Evolutionary conservation across 2,797 vertebrate genomes (phyloP).

Genomic region (Poecilia wingei): DNA sequence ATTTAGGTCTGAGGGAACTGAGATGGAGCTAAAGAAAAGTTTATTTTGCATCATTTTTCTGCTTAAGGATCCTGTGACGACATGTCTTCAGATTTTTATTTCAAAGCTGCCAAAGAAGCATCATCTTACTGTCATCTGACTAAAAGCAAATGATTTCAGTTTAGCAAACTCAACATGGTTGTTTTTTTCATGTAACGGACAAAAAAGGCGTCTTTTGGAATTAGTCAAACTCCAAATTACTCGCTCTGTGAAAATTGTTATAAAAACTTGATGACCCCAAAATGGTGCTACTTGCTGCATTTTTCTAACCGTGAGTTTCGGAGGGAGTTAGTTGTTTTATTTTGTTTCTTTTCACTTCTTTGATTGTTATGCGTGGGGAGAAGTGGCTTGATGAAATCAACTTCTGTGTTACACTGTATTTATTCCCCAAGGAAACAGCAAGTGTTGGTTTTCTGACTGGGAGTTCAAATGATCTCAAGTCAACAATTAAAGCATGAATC

Average conservation of each 20-base stretch:
- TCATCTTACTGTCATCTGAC: neutral
- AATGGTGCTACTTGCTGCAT: neutral
- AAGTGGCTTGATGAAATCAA: neutral
- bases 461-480: neutral
- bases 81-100: neutral
- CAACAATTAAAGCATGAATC: neutral
- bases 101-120: neutral
- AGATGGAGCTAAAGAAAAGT: neutral
- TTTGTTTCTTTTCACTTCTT: neutral
- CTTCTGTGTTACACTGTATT: neutral
- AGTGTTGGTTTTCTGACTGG: neutral
- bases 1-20: neutral
- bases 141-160: neutral
- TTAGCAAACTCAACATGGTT: neutral
- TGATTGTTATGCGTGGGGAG: neutral
- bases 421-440: neutral
- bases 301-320: neutral
- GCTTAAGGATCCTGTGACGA: neutral
- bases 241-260: neutral
- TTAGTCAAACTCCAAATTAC: neutral
- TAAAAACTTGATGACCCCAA: neutral
- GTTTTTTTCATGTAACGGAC: neutral
- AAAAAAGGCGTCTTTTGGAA: neutral
- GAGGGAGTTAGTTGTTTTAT: neutral
- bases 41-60: neutral